These are phyloP conservation scores for Pampus argenteus DNA, from an alignment of 2,797 vertebrate species.

Conservation along the genomic window DNA sequence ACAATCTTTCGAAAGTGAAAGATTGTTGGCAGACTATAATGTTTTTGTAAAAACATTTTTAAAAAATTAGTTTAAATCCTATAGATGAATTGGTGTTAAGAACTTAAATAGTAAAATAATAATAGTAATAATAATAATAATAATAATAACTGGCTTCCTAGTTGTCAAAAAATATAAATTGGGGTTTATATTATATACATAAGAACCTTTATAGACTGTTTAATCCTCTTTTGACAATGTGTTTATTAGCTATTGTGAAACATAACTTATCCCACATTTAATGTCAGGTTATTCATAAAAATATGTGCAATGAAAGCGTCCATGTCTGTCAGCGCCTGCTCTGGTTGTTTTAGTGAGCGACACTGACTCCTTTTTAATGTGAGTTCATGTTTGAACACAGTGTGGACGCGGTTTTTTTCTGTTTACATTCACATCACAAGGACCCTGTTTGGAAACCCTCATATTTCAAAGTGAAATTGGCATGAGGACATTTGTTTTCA, in stretches of 20 bases:
- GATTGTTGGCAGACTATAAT: background rate
- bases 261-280: background rate
- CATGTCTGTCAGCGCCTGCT: background rate
- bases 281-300: background rate
- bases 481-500: slow-evolving; percentile 57
- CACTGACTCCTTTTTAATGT: background rate
- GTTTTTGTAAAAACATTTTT: background rate
- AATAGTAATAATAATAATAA: too few species aligned
- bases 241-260: background rate
- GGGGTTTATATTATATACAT: background rate
- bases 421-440: slow-evolving; percentile 21
- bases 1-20: too few species aligned
- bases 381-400: slow-evolving; percentile 25
- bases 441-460: slow-evolving; percentile 27
- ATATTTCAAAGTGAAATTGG: slow-evolving; percentile 39
- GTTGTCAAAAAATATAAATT: too few species aligned
- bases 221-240: background rate
- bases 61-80: too few species aligned
- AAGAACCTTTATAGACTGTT: background rate
- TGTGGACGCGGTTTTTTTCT: slow-evolving; percentile 6
- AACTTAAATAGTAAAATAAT: background rate
- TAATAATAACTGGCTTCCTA: too few species aligned
- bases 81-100: background rate
- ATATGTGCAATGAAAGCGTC: background rate
- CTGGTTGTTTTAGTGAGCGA: background rate